A percentile compares a stretch with the other conserved stretches of the same genome.
Evolutionary conservation across 2,113 vertebrate species (phyloP).

Genomic region (Notiomystis cincta): DNA sequence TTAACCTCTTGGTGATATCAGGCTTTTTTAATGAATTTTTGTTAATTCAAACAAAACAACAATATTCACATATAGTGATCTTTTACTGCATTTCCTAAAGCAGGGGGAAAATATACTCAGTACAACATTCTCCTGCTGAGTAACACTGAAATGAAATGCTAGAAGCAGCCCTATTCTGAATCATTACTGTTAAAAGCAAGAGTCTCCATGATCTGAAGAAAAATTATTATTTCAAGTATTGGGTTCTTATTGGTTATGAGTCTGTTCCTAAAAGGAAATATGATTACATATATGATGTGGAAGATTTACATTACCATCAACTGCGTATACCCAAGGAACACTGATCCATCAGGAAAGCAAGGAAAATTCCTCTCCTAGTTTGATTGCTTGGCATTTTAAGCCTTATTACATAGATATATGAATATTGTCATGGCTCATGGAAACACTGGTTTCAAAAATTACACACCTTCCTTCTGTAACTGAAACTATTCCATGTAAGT

Average conservation of each 20-base stretch:
- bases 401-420: background rate
- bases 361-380: background rate
- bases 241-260: background rate
- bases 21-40: background rate
- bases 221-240: background rate
- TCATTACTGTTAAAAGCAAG: background rate
- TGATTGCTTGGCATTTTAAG: background rate
- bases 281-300: background rate
- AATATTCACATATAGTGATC: background rate
- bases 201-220: background rate
- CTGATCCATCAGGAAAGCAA: background rate
- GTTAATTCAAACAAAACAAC: background rate
- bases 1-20: background rate
- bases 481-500: background rate
- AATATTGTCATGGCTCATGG: background rate
- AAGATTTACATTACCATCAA: background rate
- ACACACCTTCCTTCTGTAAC: background rate
- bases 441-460: background rate
- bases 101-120: background rate
- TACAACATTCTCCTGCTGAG: background rate
- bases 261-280: background rate
- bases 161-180: background rate
- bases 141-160: background rate
- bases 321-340: background rate
- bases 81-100: background rate